These are phyloP conservation scores for Drosophila atripex DNA, from an alignment of 2,888 invertebrate species.

Conservation along the genomic window DNA sequence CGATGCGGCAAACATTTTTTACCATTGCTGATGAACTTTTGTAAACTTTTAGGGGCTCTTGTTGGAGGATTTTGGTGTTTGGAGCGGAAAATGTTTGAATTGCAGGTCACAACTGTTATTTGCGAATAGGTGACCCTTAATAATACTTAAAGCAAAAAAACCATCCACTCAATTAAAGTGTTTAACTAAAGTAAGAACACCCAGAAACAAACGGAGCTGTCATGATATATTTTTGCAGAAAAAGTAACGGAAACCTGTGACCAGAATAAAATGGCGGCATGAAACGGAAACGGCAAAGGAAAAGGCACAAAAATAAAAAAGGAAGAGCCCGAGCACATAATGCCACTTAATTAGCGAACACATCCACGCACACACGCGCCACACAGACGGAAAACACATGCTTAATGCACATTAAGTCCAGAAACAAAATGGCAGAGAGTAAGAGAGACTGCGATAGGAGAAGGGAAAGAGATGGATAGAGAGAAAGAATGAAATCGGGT, in stretches of 20 bases:
- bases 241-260: constrained; percentile 26
- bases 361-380: constrained; percentile 20
- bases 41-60: constrained; percentile 15
- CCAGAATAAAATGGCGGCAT: constrained; percentile 25
- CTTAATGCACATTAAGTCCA: constrained; percentile 40
- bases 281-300: constrained; percentile 10
- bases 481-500: constrained; percentile 28
- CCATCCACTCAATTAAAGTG: background rate
- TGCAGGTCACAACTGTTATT: constrained; percentile 5
- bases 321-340: constrained; percentile 44
- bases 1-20: constrained; percentile 19
- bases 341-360: constrained; percentile 48
- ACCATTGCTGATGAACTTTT: constrained; percentile 45
- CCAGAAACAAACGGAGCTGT: background rate
- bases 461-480: background rate
- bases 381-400: constrained; percentile 33
- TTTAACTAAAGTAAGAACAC: background rate
- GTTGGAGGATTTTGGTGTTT: background rate
- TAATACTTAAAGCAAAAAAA: background rate
- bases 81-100: background rate
- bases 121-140: background rate
- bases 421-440: constrained; percentile 3
- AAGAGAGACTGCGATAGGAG: background rate
- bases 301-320: constrained; percentile 32
- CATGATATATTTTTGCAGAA: background rate